Evolutionary conservation across 1,140 invertebrate genomes (phyloP).

Genomic region (Subanguina moxae): DNA sequence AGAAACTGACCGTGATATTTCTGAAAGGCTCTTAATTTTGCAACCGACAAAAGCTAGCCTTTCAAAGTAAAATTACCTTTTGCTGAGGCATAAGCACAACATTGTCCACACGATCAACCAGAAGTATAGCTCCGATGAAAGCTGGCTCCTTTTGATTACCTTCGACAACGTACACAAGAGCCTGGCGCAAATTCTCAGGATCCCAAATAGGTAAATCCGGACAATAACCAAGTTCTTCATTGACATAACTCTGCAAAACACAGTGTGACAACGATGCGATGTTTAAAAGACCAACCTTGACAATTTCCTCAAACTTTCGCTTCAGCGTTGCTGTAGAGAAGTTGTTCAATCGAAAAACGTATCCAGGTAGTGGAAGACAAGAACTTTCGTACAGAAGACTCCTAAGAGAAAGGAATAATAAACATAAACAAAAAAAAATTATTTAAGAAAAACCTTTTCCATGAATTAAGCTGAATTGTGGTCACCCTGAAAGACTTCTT

Average conservation of each 20-base stretch:
- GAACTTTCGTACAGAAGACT: conserved; percentile 14
- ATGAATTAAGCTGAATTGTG: conserved; percentile 20
- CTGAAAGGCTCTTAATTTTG: background rate
- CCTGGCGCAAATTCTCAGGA: conserved; percentile 12
- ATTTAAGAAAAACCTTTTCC: conserved; percentile 30
- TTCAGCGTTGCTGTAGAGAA: conserved; percentile 27
- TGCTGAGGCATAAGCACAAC: conserved; percentile 31
- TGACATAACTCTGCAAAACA: conserved; percentile 17
- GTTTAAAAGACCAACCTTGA: conserved; percentile 16
- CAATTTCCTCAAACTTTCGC: conserved; percentile 26
- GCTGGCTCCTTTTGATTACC: conserved; percentile 23
- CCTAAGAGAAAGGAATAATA: conserved; percentile 16
- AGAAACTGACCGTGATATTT: conserved; percentile 32
- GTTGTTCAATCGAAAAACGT: conserved; percentile 17
- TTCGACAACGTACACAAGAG: conserved; percentile 30
- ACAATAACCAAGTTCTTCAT: conserved; percentile 43
- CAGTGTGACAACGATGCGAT: background rate
- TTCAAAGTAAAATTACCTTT: conserved; percentile 14
- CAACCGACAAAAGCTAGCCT: background rate
- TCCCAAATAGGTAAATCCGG: conserved; percentile 33
- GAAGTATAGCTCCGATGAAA: conserved; percentile 27
- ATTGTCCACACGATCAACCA: conserved; percentile 23
- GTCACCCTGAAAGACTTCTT: conserved; percentile 35
- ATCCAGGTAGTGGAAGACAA: conserved; percentile 14
- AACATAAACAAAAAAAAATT: background rate